Base-by-base conservation (phyloP, 2,888 invertebrate species). In the Mycalesis mineus region DNA sequence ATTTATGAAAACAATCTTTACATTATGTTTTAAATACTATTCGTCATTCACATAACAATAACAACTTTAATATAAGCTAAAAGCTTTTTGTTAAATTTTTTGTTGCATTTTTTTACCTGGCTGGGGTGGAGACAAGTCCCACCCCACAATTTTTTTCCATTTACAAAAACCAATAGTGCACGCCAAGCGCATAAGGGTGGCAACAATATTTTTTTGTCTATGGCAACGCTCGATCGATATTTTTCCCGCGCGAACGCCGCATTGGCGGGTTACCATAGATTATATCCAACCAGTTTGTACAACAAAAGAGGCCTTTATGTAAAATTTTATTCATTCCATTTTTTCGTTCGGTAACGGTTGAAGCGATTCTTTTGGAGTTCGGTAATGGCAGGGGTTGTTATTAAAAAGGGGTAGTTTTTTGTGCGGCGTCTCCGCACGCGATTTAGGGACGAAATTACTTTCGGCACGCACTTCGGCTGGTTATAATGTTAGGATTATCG, bases 311-410 rank as follows among this genome's bases (percentile, higher is more conserved):
- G 77, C 79, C 79, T 84, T 81, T 87, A 84, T 86, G 73, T 86
- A 83, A 78, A 80, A 75, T 73, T 72, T 78, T 82, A 83, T 88
- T 84, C 84, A 82, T 47, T 86, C 76, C 75, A 80, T 84, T 87
- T 86, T 88, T 86, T 84, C 76, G 72, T 72, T 66, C 70, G 72
- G 67, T 83, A 88, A 89, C 88, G 87, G 88, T 83, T 75, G 75
- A 68, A 74, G 62, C 80, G 80, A 79, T 83, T 84, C 82, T 84
- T 85, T 87, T 83, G 36, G 11, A 36, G 36, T 36, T 36, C 11
- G 84, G 81, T 82, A 84, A 84, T 85, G 75, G 80, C 78, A 75
- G 75, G 88, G 85, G 80, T 80, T 78, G 75, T 66, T 73, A 74
- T 76, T 75, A 75, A 74, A 77, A 76, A 75, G 82, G 82, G 74